Evolutionary conservation across 2,797 vertebrate species (phyloP).

Genomic region (Distichodus sexfasciatus): DNA sequence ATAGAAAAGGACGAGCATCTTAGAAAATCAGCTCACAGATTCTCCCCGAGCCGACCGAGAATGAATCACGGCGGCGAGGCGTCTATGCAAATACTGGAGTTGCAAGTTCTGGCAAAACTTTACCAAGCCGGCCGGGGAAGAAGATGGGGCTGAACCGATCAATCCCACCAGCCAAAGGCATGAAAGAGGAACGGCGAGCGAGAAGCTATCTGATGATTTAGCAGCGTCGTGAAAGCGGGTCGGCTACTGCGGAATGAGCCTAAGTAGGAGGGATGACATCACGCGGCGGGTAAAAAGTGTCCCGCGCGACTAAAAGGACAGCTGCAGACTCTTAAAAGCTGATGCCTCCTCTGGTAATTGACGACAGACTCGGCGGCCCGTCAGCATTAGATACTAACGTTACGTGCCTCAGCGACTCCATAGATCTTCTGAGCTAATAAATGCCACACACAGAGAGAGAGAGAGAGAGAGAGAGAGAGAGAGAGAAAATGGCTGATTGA

Average conservation of each 20-base stretch:
- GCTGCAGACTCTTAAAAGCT: neutral
- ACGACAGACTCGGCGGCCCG: conserved; percentile 23
- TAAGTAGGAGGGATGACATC: neutral
- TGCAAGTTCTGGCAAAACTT: neutral
- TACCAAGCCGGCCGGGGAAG: neutral
- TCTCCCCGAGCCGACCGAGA: too few species aligned
- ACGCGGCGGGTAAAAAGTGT: neutral
- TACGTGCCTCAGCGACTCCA: neutral
- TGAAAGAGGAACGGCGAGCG: neutral
- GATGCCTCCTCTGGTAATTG: conserved; percentile 18
- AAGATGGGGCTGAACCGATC: neutral
- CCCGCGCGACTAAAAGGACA: neutral
- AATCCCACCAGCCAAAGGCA: neutral
- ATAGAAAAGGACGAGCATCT: too few species aligned
- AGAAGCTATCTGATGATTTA: too few species aligned
- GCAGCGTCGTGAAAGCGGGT: neutral
- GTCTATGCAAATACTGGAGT: too few species aligned
- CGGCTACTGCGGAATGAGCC: neutral
- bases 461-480: neutral
- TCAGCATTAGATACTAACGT: conserved; percentile 12
- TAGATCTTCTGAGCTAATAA: conserved; percentile 18
- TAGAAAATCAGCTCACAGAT: too few species aligned
- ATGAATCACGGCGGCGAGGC: too few species aligned
- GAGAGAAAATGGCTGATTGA: too few species aligned
- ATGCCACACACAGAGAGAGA: neutral